Conservation (phyloP, 2,113 vertebrate genomes). For the Pelmatolapia mariae region DNA sequence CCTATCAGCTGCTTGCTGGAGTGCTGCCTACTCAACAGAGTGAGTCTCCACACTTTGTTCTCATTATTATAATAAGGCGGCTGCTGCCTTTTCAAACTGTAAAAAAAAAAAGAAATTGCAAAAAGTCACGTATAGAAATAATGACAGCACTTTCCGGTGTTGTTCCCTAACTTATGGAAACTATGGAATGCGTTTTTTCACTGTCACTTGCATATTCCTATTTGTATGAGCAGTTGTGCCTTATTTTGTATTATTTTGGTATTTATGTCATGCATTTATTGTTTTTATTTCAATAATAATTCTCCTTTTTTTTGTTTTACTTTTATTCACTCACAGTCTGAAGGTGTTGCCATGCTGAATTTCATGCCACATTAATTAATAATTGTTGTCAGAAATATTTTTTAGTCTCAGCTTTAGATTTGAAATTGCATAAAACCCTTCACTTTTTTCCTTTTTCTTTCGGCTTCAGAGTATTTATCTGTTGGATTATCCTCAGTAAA, state of each 20-base stretch:
- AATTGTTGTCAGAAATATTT: background rate
- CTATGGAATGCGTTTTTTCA: background rate
- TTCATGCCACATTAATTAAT: background rate
- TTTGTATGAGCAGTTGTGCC: background rate
- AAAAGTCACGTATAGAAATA: background rate
- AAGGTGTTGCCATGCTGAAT: background rate
- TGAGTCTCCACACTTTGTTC: conserved; percentile 6
- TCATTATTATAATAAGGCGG: background rate
- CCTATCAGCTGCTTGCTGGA: conserved; percentile 55
- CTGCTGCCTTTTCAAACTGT: background rate
- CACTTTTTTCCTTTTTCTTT: background rate
- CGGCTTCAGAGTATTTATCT: conserved; percentile 71
- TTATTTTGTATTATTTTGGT: background rate
- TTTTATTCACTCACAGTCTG: background rate
- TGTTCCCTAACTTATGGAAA: background rate
- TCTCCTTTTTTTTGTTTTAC: background rate
- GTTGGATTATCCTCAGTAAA: conserved; percentile 75
- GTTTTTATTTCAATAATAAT: background rate
- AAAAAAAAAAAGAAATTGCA: background rate
- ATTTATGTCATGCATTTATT: background rate
- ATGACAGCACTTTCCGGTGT: background rate
- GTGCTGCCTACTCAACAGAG: conserved; percentile 23
- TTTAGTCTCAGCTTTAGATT: background rate
- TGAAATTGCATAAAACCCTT: background rate
- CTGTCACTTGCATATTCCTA: background rate